Conservation (phyloP, 2,113 vertebrate species). For the Forbesichthys papilliferus region DNA sequence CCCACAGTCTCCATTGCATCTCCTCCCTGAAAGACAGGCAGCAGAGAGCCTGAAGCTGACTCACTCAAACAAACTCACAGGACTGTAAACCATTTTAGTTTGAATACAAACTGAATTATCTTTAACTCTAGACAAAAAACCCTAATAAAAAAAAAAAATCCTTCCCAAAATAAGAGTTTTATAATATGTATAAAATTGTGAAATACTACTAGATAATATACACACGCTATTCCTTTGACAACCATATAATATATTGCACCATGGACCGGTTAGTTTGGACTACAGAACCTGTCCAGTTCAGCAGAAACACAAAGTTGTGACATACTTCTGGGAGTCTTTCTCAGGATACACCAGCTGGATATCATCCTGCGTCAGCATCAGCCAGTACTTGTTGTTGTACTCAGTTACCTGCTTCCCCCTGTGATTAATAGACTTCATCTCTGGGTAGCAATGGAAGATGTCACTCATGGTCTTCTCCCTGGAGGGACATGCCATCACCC, state of each 20-base stretch:
- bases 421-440: conserved; percentile 83
- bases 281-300: no score
- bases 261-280: no score
- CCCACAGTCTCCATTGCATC: conserved; percentile 96
- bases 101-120: no score
- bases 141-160: no score
- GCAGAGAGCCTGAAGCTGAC: neutral
- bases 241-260: no score
- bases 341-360: conserved; percentile 74
- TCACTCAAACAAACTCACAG: neutral
- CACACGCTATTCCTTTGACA: no score
- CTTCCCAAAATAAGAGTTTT: no score
- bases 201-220: no score
- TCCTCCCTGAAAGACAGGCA: conserved; percentile 82
- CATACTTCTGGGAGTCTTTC: conserved; percentile 87
- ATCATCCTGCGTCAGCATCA: conserved; percentile 88
- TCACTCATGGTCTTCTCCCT: conserved; percentile 83
- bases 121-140: no score
- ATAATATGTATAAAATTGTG: no score
- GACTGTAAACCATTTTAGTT: neutral
- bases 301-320: neutral
- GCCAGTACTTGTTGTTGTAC: conserved; percentile 95
- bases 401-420: conserved; percentile 87
- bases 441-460: conserved; percentile 86
- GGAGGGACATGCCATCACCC: neutral